These are phyloP conservation scores for Pollachius pollachius DNA, from an alignment of 2,113 vertebrate species.

Conservation along the genomic window DNA sequence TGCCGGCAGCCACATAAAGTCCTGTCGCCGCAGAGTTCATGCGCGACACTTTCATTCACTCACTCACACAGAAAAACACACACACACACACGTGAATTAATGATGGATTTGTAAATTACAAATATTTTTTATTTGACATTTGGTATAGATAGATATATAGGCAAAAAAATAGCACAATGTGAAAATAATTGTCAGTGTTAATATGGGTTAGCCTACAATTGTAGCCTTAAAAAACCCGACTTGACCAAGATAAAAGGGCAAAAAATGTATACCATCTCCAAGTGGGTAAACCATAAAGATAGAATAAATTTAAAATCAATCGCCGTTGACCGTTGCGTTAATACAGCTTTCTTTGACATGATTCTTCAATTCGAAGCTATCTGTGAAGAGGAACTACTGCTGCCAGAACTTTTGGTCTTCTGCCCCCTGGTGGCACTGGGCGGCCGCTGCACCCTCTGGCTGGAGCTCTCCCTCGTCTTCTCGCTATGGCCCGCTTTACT, in stretches of 20 bases:
- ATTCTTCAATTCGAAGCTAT: conserved; percentile 58
- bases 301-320: background rate
- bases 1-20: conserved; percentile 46
- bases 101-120: background rate
- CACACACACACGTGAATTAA: conserved; percentile 8
- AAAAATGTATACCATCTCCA: no score
- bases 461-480: conserved; percentile 71
- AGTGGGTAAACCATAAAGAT: background rate
- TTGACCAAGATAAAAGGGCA: no score
- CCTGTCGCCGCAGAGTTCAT: conserved; percentile 37
- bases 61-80: conserved; percentile 17
- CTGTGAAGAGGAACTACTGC: conserved; percentile 78
- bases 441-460: conserved; percentile 83
- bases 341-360: no score
- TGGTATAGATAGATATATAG: no score
- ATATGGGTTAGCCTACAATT: no score
- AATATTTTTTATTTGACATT: no score
- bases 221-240: no score
- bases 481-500: conserved; percentile 74
- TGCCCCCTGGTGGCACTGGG: conserved; percentile 79
- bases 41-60: background rate
- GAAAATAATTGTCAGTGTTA: no score
- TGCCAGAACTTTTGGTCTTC: conserved; percentile 81
- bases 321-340: no score
- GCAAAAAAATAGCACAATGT: no score